Conservation (phyloP, 2,888 invertebrate genomes). For the Idaea straminata region DNA sequence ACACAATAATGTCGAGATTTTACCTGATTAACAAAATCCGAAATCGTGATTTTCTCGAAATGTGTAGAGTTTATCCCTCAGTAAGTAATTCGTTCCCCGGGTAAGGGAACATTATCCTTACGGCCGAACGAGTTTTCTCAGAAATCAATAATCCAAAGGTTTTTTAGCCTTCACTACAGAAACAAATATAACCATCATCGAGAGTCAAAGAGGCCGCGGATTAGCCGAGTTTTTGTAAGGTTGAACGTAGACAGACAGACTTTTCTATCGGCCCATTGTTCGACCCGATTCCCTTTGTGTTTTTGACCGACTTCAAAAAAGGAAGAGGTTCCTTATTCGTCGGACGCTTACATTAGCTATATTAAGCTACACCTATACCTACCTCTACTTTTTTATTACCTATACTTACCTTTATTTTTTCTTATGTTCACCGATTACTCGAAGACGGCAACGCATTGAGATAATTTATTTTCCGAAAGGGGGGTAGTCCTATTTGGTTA, state of each 20-base stretch:
- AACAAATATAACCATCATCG: conserved; percentile 64
- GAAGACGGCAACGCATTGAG: too few species aligned
- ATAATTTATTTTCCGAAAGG: too few species aligned
- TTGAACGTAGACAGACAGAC: conserved; percentile 5
- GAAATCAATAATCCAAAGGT: conserved; percentile 74
- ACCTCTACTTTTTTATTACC: too few species aligned
- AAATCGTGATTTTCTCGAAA: conserved; percentile 62
- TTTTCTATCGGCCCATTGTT: neutral
- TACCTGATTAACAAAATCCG: conserved; percentile 27
- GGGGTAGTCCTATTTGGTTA: too few species aligned
- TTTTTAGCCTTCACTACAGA: conserved; percentile 68
- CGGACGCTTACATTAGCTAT: too few species aligned
- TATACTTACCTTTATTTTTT: too few species aligned
- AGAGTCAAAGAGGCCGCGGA: conserved; percentile 76
- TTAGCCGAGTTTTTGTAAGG: conserved; percentile 61
- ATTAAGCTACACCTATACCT: too few species aligned
- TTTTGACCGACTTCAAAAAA: neutral
- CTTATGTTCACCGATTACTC: too few species aligned
- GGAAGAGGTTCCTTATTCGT: neutral
- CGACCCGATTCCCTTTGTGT: neutral
- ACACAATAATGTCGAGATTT: neutral
- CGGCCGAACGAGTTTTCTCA: conserved; percentile 63
- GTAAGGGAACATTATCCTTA: conserved; percentile 70
- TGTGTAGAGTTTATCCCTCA: conserved; percentile 73
- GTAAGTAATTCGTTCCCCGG: conserved; percentile 72